Evolutionary conservation across 2,797 vertebrate genomes (phyloP).

Genomic region (Enoplosus armatus): DNA sequence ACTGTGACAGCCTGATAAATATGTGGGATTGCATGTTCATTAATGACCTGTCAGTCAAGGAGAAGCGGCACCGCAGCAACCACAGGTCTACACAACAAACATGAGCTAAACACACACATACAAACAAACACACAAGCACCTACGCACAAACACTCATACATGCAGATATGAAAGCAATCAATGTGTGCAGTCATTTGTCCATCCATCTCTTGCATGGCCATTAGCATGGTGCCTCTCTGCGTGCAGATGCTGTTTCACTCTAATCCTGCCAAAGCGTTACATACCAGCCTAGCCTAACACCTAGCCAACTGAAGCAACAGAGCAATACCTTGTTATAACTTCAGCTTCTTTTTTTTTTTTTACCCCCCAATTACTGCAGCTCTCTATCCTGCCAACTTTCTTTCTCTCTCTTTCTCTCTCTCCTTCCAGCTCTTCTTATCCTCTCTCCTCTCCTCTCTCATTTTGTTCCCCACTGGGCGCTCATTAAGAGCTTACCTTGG

Average conservation of each 20-base stretch:
- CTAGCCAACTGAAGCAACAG: slow-evolving; percentile 35
- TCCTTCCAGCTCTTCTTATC: slow-evolving; percentile 36
- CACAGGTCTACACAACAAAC: neutral
- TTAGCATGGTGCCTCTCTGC: slow-evolving; percentile 36
- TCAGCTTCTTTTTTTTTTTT: slow-evolving; percentile 27
- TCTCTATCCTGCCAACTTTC: slow-evolving; percentile 39
- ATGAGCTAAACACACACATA: neutral
- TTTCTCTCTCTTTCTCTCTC: slow-evolving; percentile 1
- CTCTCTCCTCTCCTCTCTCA: slow-evolving; percentile 42
- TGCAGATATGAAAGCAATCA: neutral
- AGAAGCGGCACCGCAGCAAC: slow-evolving; percentile 8
- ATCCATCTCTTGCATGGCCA: slow-evolving; percentile 27
- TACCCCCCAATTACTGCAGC: slow-evolving; percentile 28
- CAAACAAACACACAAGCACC: neutral
- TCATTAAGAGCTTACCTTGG: slow-evolving; percentile 72
- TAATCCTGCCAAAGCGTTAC: slow-evolving; percentile 56
- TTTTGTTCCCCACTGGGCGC: slow-evolving; percentile 57
- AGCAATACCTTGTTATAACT: slow-evolving; percentile 61
- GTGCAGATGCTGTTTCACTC: slow-evolving; percentile 41
- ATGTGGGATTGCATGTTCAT: slow-evolving; percentile 54
- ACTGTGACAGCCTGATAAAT: slow-evolving; percentile 58
- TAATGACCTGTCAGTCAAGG: slow-evolving; percentile 68
- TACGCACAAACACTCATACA: neutral
- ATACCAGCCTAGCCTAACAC: slow-evolving; percentile 35
- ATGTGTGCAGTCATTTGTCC: slow-evolving; percentile 31